Evolutionary conservation across 2,113 vertebrate genomes (phyloP).

Genomic region (Numida meleagris): DNA sequence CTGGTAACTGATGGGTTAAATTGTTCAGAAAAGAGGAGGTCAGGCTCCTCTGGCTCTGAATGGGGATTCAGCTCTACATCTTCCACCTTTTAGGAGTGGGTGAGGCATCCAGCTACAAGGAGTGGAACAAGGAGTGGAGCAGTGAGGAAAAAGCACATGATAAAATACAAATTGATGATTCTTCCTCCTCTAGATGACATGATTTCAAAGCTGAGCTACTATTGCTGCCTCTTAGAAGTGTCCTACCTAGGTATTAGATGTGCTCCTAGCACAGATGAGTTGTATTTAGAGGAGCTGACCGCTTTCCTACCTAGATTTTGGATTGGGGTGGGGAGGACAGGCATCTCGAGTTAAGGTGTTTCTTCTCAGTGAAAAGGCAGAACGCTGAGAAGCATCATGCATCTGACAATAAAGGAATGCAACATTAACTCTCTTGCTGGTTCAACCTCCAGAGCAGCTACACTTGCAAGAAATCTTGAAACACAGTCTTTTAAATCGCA

Average conservation of each 20-base stretch:
- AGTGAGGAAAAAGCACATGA: background rate
- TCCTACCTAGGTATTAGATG: background rate
- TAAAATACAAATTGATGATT: background rate
- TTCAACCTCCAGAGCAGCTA: background rate
- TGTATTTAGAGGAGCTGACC: background rate
- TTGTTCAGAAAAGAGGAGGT: background rate
- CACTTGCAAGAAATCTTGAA: background rate
- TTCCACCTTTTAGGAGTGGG: background rate
- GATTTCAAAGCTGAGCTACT: background rate
- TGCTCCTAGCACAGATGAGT: background rate
- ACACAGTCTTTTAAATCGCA: accelerated
- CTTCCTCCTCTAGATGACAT: background rate
- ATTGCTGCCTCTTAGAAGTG: background rate
- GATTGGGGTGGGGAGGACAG: background rate
- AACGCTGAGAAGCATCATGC: accelerated
- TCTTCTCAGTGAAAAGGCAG: background rate
- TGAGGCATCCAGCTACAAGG: background rate
- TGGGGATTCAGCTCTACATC: background rate
- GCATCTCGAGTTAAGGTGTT: background rate
- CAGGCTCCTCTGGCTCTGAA: background rate
- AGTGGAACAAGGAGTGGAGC: accelerated
- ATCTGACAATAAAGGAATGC: background rate
- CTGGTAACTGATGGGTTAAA: background rate
- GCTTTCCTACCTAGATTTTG: background rate
- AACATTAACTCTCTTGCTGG: background rate